Evolutionary conservation across 2,797 vertebrate genomes (phyloP).

Genomic region (Merluccius polli): DNA sequence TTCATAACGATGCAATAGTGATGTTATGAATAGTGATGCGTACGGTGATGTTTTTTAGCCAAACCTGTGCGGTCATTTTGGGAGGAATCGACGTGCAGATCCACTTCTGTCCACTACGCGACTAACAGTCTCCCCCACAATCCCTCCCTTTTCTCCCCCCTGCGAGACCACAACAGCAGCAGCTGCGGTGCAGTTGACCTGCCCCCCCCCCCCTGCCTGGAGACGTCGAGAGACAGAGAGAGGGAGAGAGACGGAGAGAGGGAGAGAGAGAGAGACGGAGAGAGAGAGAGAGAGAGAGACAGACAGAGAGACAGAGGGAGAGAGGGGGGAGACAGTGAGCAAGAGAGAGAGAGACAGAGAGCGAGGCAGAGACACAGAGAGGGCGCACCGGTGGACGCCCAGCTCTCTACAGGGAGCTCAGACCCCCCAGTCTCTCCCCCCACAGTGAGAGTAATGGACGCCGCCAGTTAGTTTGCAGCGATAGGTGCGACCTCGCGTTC

Average conservation of each 20-base stretch:
- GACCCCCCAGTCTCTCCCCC: too few species aligned
- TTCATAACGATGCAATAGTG: neutral
- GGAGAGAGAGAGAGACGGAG: too few species aligned
- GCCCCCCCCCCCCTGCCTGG: slow-evolving; percentile 43
- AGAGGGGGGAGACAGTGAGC: too few species aligned
- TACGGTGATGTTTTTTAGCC: too few species aligned
- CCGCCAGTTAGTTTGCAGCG: neutral
- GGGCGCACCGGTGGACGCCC: neutral
- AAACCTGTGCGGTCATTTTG: neutral
- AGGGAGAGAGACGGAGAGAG: too few species aligned
- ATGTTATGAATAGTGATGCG: too few species aligned
- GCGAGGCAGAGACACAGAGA: too few species aligned
- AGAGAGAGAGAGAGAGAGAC: too few species aligned
- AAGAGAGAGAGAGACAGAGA: too few species aligned
- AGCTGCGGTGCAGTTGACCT: slow-evolving; percentile 58
- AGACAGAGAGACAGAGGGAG: too few species aligned
- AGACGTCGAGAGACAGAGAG: slow-evolving; percentile 39
- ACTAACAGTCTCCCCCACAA: slow-evolving; percentile 16
- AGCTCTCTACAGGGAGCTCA: neutral
- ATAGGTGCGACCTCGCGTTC: neutral
- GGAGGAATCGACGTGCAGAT: slow-evolving; percentile 38
- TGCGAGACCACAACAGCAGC: slow-evolving; percentile 36
- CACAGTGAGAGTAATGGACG: neutral
- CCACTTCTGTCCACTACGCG: slow-evolving; percentile 52
- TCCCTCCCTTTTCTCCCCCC: slow-evolving; percentile 35